Evolutionary conservation across 2,888 invertebrate genomes (phyloP), one percentile per base, ranked within the genome.

Genomic region (Drosophila neonasuta): DNA sequence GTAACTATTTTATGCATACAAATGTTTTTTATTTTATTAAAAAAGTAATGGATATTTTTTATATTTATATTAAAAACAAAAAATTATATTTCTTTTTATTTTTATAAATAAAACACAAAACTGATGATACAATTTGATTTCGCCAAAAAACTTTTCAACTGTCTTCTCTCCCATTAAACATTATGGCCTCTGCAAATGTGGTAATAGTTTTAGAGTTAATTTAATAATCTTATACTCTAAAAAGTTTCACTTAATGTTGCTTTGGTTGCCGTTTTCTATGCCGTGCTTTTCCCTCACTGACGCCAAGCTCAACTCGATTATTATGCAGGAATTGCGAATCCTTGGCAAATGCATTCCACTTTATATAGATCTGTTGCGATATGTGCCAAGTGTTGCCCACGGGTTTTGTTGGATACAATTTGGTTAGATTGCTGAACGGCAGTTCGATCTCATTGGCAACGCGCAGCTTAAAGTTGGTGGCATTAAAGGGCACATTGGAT

Each of bases 391-490:
- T 48, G 42, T 81, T 74, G 79, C 92, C 92, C 73, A 69, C 78
- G 1, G 92, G 87, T 34, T 89, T 55, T 0, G 81, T 88, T 0
- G 93, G 91, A 89, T 93, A 94, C 11, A 77, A 34, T 42, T 91
- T 92, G 9, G 79, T 90, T 1, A 91, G 90, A 15, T 92, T 90
- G 6, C 93, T 93, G 79, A 96, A 96, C 0, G 95, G 94, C 80
- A 92, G 87, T 86, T 96, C 96, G 0, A 95, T 93, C 49, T 92
- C 84, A 1, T 90, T 79, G 68, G 94, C 93, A 29, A 95, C 93
- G 17, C 89, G 89, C 10, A 90, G 81, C 70, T 93, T 92, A 10
- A 94, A 94, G 2, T 87, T 87, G 1, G 90, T 92, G 73, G 94
- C 93, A 79, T 95, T 93, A 72, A 95, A 95, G 0, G 89, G 84